Evolutionary conservation across 2,113 vertebrate species (phyloP).

Genomic region (Bombycilla garrulus): DNA sequence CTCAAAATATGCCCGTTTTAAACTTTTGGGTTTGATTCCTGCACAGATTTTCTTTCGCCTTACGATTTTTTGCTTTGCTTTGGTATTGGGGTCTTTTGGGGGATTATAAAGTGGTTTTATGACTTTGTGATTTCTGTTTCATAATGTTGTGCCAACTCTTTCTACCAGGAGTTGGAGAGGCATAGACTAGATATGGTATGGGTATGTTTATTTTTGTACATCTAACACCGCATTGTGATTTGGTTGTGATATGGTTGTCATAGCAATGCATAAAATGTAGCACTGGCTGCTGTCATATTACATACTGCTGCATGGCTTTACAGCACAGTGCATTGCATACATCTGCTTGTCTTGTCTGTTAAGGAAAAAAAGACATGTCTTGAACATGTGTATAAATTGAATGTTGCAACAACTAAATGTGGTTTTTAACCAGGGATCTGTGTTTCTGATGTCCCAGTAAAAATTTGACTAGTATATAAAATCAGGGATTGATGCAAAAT

Average conservation of each 20-base stretch:
- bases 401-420: not conserved
- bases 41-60: slow-evolving; percentile 74
- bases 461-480: slow-evolving; percentile 28
- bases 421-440: slow-evolving; percentile 26
- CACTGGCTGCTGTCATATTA: slow-evolving; percentile 92
- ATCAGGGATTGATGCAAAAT: slow-evolving; percentile 12
- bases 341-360: slow-evolving; percentile 82
- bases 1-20: slow-evolving; percentile 31
- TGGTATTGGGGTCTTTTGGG: slow-evolving; percentile 81
- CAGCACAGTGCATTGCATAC: slow-evolving; percentile 89
- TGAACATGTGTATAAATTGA: slow-evolving; percentile 54
- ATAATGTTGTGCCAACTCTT: slow-evolving; percentile 97
- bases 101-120: slow-evolving; percentile 81
- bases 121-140: slow-evolving; percentile 93
- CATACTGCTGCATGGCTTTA: slow-evolving; percentile 94
- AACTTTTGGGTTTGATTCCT: slow-evolving; percentile 63
- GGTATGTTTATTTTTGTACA: slow-evolving; percentile 98
- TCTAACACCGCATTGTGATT: slow-evolving; percentile 98
- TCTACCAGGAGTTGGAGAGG: slow-evolving; percentile 99
- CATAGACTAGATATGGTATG: slow-evolving; percentile 99
- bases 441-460: slow-evolving; percentile 56
- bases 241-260: slow-evolving; percentile 95
- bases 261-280: slow-evolving; percentile 97
- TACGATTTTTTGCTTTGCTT: slow-evolving; percentile 83
- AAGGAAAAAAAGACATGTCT: slow-evolving; percentile 55